Evolutionary conservation across 2,888 invertebrate genomes (phyloP), one percentile per base, ranked within the genome.

Genomic region (Melanargia galathea): DNA sequence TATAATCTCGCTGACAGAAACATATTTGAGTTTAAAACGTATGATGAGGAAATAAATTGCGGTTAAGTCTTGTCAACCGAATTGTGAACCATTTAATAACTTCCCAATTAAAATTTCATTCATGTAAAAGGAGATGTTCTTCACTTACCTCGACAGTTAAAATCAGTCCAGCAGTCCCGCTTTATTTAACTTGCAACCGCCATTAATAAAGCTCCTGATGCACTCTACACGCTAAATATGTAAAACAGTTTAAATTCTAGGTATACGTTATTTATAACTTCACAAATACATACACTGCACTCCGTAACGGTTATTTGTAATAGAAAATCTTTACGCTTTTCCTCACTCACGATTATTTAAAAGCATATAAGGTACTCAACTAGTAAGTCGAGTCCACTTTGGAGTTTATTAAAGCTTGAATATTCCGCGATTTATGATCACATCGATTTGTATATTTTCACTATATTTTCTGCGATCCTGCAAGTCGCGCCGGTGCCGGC

Each of bases 81-180:
- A n/a, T n/a, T n/a, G n/a, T n/a, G n/a, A n/a, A n/a, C n/a, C n/a
- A n/a, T n/a, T n/a, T n/a, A n/a, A n/a, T n/a, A n/a, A 6, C 1
- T 30, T 30, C 5, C 30, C 1, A 13, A 35, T 35, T 13, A 35
- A 35, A 35, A n/a, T 35, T 35, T 13, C n/a, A 38, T 13, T 24
- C 24, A 38, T 0, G 11, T 24, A 2, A 55, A 24, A 26, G 2
- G 13, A 38, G 35, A 38, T 4, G 13, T 54, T 20, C 4, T 20
- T 54, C 6, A 55, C 55, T 40, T 4, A 55, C 55, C 55, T 55
- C 16, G 6, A 35, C 38, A n/a, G 13, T 54, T 30, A 24, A 46
- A 30, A 57, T 33, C 7, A 16, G 16, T 43, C 43, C 43, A 2
- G 56, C 30, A 57, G 56, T 20, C 7, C 33, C n/a, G 48, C 33